Evolutionary conservation across 2,113 vertebrate species (phyloP).

Genomic region (Microtus richardsoni): DNA sequence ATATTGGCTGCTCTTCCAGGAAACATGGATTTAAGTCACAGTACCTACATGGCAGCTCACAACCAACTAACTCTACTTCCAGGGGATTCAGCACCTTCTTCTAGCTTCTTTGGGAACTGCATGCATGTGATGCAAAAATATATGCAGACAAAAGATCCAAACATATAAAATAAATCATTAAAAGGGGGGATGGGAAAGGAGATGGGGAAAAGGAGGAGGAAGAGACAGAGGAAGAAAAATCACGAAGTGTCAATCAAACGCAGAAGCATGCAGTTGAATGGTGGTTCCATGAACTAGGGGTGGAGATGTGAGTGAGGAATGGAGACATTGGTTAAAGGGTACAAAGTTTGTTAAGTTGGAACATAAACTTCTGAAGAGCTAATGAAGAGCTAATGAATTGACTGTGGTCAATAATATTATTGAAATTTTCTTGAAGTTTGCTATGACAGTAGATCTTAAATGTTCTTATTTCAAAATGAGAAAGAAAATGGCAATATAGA

Average conservation of each 20-base stretch:
- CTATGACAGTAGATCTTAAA: neutral
- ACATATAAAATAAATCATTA: neutral
- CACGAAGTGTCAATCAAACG: neutral
- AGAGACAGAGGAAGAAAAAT: neutral
- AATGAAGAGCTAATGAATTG: neutral
- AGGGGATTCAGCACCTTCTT: neutral
- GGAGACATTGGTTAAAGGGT: neutral
- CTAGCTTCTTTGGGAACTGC: neutral
- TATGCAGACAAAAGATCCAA: neutral
- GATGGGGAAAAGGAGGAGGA: too few species aligned
- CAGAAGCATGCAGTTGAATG: neutral
- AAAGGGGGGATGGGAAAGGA: neutral
- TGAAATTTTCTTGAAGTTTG: neutral
- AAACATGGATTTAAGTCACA: neutral
- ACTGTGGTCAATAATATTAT: neutral
- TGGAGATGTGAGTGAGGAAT: neutral
- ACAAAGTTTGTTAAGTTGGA: neutral
- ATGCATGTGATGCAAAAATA: neutral
- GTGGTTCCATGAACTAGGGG: neutral
- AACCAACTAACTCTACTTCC: neutral
- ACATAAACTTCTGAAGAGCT: neutral
- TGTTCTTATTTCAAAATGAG: neutral
- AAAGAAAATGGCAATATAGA: neutral
- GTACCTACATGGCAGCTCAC: neutral
- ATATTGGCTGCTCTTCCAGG: neutral